Evolutionary conservation across 1,140 invertebrate genomes (phyloP).

Genomic region (Megalonaias nervosa): DNA sequence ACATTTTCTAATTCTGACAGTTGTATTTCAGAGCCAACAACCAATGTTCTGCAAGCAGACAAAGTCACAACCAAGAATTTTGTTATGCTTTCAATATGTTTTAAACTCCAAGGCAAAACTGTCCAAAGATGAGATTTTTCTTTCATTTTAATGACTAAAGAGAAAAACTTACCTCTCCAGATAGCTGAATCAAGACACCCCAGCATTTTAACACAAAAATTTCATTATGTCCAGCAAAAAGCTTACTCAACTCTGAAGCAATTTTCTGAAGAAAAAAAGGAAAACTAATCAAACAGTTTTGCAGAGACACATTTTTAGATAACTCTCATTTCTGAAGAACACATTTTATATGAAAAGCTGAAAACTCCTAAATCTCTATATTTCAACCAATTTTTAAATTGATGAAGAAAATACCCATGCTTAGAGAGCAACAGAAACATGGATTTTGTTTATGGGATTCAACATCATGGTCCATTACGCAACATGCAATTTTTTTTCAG

Average conservation of each 20-base stretch:
- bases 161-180: slow-evolving; percentile 52
- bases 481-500: no score
- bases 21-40: no score
- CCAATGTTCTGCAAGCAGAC: no score
- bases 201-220: slow-evolving; percentile 52
- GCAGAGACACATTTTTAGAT: background rate
- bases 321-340: background rate
- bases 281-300: background rate
- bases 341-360: background rate
- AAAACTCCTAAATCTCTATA: background rate
- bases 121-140: no score
- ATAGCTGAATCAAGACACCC: slow-evolving; percentile 52
- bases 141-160: no score
- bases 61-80: no score
- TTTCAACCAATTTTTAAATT: background rate
- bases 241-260: slow-evolving; percentile 44
- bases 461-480: no score
- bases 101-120: no score
- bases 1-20: no score
- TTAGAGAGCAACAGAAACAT: background rate
- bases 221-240: slow-evolving; percentile 50
- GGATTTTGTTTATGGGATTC: background rate
- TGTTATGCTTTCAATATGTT: no score
- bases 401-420: background rate
- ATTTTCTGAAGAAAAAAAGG: slow-evolving; percentile 45